phyloP scores from a whole-genome alignment of 2,888 invertebrate genomes.

The Heteropelma amictum region DNA sequence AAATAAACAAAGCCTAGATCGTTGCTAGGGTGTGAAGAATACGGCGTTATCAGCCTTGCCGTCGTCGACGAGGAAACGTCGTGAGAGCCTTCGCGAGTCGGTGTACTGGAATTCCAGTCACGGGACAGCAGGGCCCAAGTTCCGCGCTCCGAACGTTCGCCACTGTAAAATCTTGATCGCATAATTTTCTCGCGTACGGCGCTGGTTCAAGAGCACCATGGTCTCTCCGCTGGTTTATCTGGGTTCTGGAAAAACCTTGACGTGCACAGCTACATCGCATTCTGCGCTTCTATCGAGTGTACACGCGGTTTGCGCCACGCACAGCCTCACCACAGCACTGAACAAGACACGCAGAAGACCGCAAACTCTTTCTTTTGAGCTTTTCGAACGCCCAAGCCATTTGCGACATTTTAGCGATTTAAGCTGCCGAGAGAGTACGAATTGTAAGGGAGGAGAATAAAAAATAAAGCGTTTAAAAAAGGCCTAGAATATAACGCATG shows the following conservation, averaged over 20 bases:
- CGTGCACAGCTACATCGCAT: slow-evolving; percentile 36
- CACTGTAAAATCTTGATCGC: slow-evolving; percentile 59
- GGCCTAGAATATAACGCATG: slow-evolving; percentile 67
- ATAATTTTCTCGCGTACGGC: slow-evolving; percentile 57
- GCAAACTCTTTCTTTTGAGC: not conserved
- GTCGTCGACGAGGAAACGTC: slow-evolving; percentile 37
- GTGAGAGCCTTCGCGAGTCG: slow-evolving; percentile 41
- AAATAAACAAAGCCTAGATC: slow-evolving; percentile 12
- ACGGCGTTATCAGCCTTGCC: slow-evolving; percentile 15
- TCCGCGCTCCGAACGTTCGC: slow-evolving; percentile 38
- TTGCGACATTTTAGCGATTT: not conserved
- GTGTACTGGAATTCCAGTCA: slow-evolving; percentile 55
- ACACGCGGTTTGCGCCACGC: too few relatives aligned
- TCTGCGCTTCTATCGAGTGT: too few relatives aligned
- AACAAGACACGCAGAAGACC: not conserved
- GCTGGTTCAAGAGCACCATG: slow-evolving; percentile 21
- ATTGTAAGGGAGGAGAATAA: slow-evolving; percentile 17
- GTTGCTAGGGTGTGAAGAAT: too few relatives aligned
- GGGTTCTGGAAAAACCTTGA: slow-evolving; percentile 41
- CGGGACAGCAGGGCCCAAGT: slow-evolving; percentile 24
- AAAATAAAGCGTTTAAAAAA: slow-evolving; percentile 46
- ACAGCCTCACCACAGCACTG: too few relatives aligned
- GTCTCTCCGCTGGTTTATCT: slow-evolving; percentile 43
- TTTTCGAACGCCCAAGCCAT: not conserved
- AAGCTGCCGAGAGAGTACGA: not conserved